These are phyloP conservation scores for Acleris holmiana DNA, from an alignment of 2,888 invertebrate genomes.

Conservation along the genomic window DNA sequence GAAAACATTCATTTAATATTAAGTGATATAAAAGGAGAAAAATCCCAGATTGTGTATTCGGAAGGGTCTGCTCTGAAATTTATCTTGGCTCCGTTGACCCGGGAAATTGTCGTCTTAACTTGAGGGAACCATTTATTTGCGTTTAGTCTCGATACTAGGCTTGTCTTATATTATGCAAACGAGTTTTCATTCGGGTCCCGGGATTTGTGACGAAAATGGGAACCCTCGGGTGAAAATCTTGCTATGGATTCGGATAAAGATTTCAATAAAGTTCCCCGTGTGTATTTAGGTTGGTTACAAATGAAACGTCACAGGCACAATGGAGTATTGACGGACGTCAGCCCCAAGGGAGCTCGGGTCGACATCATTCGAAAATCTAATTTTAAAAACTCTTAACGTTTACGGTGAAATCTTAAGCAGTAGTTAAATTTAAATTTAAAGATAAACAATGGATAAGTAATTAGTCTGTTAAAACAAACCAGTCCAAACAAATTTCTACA, in stretches of 20 bases:
- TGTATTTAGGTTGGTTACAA: slow-evolving; percentile 40
- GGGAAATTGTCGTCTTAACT: slow-evolving; percentile 76
- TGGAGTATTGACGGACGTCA: background rate
- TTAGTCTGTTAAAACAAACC: slow-evolving; percentile 11
- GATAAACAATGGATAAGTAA: slow-evolving; percentile 12
- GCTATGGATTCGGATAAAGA: slow-evolving; percentile 55
- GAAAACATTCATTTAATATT: slow-evolving; percentile 35
- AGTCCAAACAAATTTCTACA: slow-evolving; percentile 1
- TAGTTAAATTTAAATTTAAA: background rate
- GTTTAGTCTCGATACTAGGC: slow-evolving; percentile 69
- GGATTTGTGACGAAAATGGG: slow-evolving; percentile 56
- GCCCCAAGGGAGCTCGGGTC: background rate
- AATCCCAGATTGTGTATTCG: slow-evolving; percentile 63
- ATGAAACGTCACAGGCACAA: slow-evolving; percentile 21
- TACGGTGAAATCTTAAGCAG: background rate
- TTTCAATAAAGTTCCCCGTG: slow-evolving; percentile 53
- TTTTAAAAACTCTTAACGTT: background rate
- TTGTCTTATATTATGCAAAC: slow-evolving; percentile 75
- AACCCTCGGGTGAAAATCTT: slow-evolving; percentile 52
- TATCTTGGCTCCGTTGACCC: slow-evolving; percentile 71
- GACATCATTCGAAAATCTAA: slow-evolving; percentile 11
- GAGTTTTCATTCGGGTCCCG: slow-evolving; percentile 61
- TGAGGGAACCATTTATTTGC: slow-evolving; percentile 74
- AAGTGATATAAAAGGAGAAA: slow-evolving; percentile 40
- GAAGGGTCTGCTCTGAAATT: slow-evolving; percentile 65